These are phyloP conservation scores for Gyrodactylus bullatarudis DNA, from an alignment of 1,140 invertebrate genomes.

Conservation along the genomic window DNA sequence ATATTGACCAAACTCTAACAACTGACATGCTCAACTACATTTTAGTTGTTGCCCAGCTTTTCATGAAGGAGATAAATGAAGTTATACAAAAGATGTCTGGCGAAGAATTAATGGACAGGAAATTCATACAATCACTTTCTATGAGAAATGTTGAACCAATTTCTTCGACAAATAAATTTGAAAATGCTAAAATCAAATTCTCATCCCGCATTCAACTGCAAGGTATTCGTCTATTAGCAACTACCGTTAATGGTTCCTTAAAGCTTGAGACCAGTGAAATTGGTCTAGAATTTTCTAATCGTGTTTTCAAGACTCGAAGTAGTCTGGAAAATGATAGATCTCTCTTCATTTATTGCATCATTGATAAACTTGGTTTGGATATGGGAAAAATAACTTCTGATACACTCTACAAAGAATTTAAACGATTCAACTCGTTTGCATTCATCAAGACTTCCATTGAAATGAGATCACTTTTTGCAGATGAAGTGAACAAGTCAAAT, in stretches of 20 bases:
- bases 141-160: not conserved
- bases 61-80: conserved; percentile 3
- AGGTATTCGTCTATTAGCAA: not conserved
- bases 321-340: not conserved
- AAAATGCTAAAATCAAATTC: not conserved
- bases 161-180: not conserved
- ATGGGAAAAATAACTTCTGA: conserved; percentile 22
- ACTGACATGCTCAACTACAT: not conserved
- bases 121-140: not conserved
- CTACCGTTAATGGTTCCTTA: not conserved
- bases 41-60: not conserved
- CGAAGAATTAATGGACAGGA: not conserved
- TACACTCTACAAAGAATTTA: conserved; percentile 69
- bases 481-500: conserved; percentile 5
- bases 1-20: not conserved
- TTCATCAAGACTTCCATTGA: conserved; percentile 73
- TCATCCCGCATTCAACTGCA: not conserved
- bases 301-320: conserved; percentile 1
- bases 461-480: conserved; percentile 12
- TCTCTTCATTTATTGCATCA: not conserved
- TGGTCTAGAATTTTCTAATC: not conserved
- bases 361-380: not conserved
- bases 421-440: conserved; percentile 78
- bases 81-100: conserved; percentile 5
- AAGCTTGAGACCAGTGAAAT: not conserved